These are phyloP conservation scores for Caenorhabditis sp. DNA, from an alignment of 2,888 invertebrate species.

Conservation along the genomic window DNA sequence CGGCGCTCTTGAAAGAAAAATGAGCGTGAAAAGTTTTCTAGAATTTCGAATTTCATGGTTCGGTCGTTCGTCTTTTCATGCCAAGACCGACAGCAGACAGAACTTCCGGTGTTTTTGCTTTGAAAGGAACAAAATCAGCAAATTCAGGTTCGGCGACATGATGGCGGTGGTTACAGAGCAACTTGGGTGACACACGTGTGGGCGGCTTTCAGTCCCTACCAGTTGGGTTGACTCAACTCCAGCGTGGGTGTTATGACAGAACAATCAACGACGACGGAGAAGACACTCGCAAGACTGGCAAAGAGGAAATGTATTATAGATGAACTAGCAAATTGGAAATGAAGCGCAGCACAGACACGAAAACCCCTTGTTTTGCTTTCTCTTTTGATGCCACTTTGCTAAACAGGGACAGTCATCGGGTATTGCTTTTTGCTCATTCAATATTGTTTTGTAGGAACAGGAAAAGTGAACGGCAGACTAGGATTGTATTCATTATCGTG, in stretches of 20 bases:
- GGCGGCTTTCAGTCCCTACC: constrained; percentile 4
- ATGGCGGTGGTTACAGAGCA: constrained; percentile 8
- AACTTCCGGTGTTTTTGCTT: constrained; percentile 58
- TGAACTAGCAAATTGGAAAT: constrained; percentile 52
- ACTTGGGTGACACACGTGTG: constrained; percentile 6
- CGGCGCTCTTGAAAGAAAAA: background rate
- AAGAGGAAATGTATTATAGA: constrained; percentile 43
- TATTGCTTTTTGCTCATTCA: constrained; percentile 38
- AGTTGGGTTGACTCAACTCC: constrained; percentile 16
- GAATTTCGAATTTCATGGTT: constrained; percentile 55
- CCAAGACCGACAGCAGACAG: background rate
- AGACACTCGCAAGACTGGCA: constrained; percentile 19
- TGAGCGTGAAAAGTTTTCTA: constrained; percentile 14
- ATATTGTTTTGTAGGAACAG: constrained; percentile 16
- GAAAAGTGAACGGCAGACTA: constrained; percentile 29
- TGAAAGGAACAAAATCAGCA: background rate
- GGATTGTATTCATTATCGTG: background rate
- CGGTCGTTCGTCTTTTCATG: constrained; percentile 20
- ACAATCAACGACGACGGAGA: constrained; percentile 3
- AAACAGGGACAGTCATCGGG: constrained; percentile 25
- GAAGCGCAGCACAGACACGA: constrained; percentile 31
- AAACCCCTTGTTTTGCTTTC: constrained; percentile 11
- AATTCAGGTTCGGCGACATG: constrained; percentile 15
- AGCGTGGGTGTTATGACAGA: constrained; percentile 7
- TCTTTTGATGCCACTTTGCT: background rate